These are phyloP conservation scores for Stenolophus ochropezus DNA, from an alignment of 2,888 invertebrate species.

Conservation along the genomic window DNA sequence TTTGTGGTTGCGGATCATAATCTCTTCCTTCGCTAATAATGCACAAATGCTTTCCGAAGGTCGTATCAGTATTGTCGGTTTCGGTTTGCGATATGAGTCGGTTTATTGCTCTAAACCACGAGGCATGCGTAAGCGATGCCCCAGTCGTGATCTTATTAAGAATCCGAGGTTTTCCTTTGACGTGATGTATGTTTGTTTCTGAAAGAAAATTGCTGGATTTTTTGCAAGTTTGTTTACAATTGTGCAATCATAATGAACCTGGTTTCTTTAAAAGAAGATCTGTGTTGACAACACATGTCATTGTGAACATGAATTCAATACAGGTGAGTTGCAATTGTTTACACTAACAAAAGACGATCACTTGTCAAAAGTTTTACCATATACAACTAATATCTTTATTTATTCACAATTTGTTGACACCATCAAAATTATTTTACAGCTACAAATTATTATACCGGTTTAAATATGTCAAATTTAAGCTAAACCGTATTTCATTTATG, in stretches of 20 bases:
- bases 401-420: no score
- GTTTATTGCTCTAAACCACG: neutral
- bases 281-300: neutral
- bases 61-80: neutral
- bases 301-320: neutral
- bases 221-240: neutral
- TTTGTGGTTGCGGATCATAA: no score
- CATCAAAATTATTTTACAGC: no score
- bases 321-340: neutral
- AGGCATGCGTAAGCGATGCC: neutral
- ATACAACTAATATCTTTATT: no score
- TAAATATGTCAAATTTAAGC: no score
- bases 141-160: neutral
- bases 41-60: no score
- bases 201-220: neutral
- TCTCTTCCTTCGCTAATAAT: no score
- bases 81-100: neutral
- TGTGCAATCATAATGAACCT: slow-evolving; percentile 6
- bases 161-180: slow-evolving; percentile 21
- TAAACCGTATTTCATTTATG: no score
- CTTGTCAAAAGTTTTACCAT: neutral
- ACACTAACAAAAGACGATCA: neutral
- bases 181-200: neutral
- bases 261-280: slow-evolving; percentile 5
- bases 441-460: no score